phyloP scores from a whole-genome alignment of 2,797 vertebrate genomes.

The Potorous gilbertii region DNA sequence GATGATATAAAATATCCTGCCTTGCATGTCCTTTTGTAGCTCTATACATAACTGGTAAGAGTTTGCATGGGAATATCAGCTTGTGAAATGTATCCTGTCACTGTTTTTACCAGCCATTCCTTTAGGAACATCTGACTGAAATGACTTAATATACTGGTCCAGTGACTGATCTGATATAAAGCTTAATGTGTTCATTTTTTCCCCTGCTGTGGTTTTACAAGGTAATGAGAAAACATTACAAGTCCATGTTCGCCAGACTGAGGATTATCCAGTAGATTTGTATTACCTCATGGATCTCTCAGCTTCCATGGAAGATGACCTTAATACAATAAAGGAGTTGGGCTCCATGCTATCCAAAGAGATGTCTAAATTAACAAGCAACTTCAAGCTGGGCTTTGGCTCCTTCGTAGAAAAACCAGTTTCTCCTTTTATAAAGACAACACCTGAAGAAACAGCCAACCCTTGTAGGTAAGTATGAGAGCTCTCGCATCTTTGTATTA shows the following conservation, averaged over 20 bases:
- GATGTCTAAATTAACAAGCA: slow-evolving; percentile 97
- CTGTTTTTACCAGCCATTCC: slow-evolving; percentile 43
- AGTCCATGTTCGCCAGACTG: slow-evolving; percentile 93
- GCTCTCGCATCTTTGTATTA: slow-evolving; percentile 16
- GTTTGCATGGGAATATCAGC: slow-evolving; percentile 25
- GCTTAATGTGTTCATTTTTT: slow-evolving; percentile 1
- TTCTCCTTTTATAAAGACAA: slow-evolving; percentile 95
- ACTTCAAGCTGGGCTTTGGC: slow-evolving; percentile 97
- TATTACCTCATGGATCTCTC: slow-evolving; percentile 99
- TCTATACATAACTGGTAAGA: slow-evolving; percentile 27
- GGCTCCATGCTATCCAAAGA: slow-evolving; percentile 94
- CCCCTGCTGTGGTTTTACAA: slow-evolving; percentile 71
- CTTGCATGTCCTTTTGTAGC: slow-evolving; percentile 43
- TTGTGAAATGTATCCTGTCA: slow-evolving; percentile 42
- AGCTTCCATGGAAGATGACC: slow-evolving; percentile 95
- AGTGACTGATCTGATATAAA: not conserved
- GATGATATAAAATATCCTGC: slow-evolving; percentile 67
- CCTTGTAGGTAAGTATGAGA: slow-evolving; percentile 92
- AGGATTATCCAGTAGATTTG: slow-evolving; percentile 97
- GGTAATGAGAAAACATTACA: slow-evolving; percentile 92
- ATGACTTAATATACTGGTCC: slow-evolving; percentile 33
- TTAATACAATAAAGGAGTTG: slow-evolving; percentile 93
- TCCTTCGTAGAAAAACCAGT: slow-evolving; percentile 99
- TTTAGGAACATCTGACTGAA: slow-evolving; percentile 53
- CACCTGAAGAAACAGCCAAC: slow-evolving; percentile 89